These are phyloP conservation scores for Sternotherus odoratus DNA, from an alignment of 2,797 vertebrate genomes.

Conservation along the genomic window DNA sequence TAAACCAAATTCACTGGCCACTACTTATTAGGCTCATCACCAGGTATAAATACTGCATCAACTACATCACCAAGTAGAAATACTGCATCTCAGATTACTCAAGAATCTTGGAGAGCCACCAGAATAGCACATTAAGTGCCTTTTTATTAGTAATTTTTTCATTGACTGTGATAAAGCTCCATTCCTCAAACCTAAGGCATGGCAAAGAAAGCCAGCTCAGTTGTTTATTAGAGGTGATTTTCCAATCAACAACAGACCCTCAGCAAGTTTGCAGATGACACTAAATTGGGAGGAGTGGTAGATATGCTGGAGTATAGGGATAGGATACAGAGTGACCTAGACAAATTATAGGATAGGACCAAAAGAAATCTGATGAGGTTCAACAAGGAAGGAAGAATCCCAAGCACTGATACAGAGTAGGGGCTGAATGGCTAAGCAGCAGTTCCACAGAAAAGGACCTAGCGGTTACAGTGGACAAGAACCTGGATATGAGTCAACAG, in stretches of 20 bases:
- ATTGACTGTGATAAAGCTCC: background rate
- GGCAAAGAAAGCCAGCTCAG: accelerated
- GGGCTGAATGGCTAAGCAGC: no score
- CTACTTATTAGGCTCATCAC: background rate
- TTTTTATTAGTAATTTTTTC: conserved; percentile 4
- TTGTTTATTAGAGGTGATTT: background rate
- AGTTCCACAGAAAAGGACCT: no score
- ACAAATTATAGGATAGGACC: no score
- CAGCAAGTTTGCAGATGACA: no score
- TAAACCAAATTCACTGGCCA: conserved; percentile 19
- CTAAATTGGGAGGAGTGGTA: no score
- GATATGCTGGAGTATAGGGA: no score
- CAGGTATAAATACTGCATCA: background rate
- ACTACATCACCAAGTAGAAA: conserved; percentile 10
- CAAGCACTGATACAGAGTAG: no score
- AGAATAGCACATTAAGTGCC: background rate
- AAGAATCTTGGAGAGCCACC: background rate
- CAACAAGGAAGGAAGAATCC: no score
- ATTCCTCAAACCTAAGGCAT: background rate
- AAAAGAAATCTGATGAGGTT: no score
- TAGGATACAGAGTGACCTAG: no score
- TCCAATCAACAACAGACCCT: background rate
- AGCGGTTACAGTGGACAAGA: no score
- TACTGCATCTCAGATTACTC: background rate
- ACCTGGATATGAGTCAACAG: no score